phyloP scores from a whole-genome alignment of 2,888 invertebrate species.

The Phanerotoma sp. region DNA sequence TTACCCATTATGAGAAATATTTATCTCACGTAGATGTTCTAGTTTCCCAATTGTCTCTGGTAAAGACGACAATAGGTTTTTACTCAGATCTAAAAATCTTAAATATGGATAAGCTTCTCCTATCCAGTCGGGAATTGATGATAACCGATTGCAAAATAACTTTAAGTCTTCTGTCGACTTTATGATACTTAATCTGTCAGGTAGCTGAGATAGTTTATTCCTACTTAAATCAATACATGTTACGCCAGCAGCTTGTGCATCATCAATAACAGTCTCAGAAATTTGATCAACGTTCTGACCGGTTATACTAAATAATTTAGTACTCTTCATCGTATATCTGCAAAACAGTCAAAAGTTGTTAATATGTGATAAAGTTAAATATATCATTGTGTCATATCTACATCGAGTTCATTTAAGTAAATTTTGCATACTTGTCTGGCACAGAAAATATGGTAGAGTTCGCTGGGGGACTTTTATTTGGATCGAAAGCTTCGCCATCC shows the following conservation, averaged over 20 bases:
- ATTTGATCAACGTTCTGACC: slow-evolving; percentile 66
- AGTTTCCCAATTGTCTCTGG: slow-evolving; percentile 66
- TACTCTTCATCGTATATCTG: slow-evolving; percentile 63
- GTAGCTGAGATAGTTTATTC: slow-evolving; percentile 72
- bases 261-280: slow-evolving; percentile 71
- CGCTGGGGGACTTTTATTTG: slow-evolving; percentile 53
- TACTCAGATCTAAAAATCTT: slow-evolving; percentile 73
- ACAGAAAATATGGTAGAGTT: slow-evolving; percentile 39
- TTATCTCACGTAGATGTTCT: slow-evolving; percentile 73
- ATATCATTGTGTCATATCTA: no score
- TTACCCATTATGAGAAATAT: slow-evolving; percentile 80
- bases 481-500: slow-evolving; percentile 56
- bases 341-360: slow-evolving; percentile 5
- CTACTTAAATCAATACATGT: slow-evolving; percentile 78
- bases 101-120: slow-evolving; percentile 62
- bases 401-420: no score
- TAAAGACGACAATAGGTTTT: slow-evolving; percentile 68
- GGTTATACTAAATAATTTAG: slow-evolving; percentile 64
- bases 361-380: no score
- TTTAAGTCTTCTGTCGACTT: slow-evolving; percentile 67
- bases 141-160: slow-evolving; percentile 71
- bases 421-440: slow-evolving; percentile 62
- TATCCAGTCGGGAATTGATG: slow-evolving; percentile 66
- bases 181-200: slow-evolving; percentile 61
- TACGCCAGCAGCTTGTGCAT: slow-evolving; percentile 72